Evolutionary conservation across 2,113 vertebrate genomes (phyloP), one percentile per base, ranked within the genome.

Genomic region (Amphiprion ocellaris): DNA sequence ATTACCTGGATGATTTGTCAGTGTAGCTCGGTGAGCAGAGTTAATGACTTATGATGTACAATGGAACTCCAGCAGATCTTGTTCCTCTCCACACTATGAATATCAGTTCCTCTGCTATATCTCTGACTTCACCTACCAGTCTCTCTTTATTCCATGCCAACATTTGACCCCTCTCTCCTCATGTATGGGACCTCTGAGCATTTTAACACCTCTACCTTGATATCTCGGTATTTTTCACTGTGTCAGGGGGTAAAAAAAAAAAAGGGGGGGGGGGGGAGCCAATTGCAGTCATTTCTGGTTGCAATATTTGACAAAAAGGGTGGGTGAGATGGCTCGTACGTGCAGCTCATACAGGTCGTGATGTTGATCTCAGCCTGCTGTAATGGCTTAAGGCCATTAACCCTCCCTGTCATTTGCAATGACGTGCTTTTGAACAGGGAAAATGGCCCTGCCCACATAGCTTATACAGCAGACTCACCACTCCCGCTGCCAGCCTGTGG

Each of bases 381-480:
- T 92, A 89, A 91, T 91, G 83, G 90, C 77, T 82, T 53, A 67
- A 71, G 74, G 69, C 88, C 80, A 92, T 93, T 92, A 90, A 84
- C 73, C 74, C 72, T 52, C 84, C 59, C 61, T 84, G 66, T 85
- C 76, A 81, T 82, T 81, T 67, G 56, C 24, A 76, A 67, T 72
- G 77, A 84, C 79, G 78, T 85, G 69, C 82, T 70, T 90, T 86
- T 77, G 56, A 88, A 85, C 77, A 79, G 52, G 79, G 74, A 90
- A 89, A 90, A 89, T 81, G 73, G 76, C 39, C 52, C 58, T 76
- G 73, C 74, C 72, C 83, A 88, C 85, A 85, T 80, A 65, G 80
- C 63, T 83, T 87, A 84, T 83, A 66, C 70, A 63, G 81, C 60
- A 75, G 72, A 61, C 60, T 86, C 82, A 78, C 68, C 69, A 81